Evolutionary conservation across 2,113 vertebrate genomes (phyloP), one percentile per base, ranked within the genome.

Genomic region (Scophthalmus maximus): DNA sequence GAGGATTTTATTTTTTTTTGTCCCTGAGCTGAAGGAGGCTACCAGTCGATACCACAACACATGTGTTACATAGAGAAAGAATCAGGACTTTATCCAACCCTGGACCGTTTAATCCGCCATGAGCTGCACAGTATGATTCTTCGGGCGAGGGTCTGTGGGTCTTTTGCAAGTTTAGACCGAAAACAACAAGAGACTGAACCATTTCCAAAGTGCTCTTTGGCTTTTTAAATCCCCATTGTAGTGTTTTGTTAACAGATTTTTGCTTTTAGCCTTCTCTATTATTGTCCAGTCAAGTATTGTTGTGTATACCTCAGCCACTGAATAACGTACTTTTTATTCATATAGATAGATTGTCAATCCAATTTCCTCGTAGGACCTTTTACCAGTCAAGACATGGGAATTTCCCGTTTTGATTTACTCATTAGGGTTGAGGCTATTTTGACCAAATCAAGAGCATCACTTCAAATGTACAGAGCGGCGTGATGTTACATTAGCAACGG

Each of bases 11-110:
- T n/a, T n/a, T 60, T 56, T 62, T 57, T 76, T 29, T 38, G 22
- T 42, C 27, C n/a, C 10, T n/a, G 17, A 30, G 62, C 26, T 70
- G 40, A 66, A 59, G 17, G 14, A 59, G 55, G 27, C 47, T 18
- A 23, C 32, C n/a, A 55, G 27, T 72, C 0, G 29, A 52, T 68
- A 74, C 14, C 25, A 47, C 65, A 52, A 56, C 34, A 22, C 9
- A 17, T 29, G 40, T 14, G 3, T 34, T 36, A 50, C 17, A 47
- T 20, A 17, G 15, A 68, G 66, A 66, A 55, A 30, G 38, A 77
- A 50, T 15, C 10, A 23, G 30, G 81, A 23, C 34, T 46, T 62
- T 26, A 79, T 52, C 64, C 34, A 60, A n/a, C 73, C n/a, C 38
- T 34, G 42, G 46, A 61, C 8, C 9, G 0, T 60, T 76, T 70